Evolutionary conservation across 2,797 vertebrate species (phyloP), one percentile per base, ranked within the genome.

Genomic region (Mormyrus proboscirostris): DNA sequence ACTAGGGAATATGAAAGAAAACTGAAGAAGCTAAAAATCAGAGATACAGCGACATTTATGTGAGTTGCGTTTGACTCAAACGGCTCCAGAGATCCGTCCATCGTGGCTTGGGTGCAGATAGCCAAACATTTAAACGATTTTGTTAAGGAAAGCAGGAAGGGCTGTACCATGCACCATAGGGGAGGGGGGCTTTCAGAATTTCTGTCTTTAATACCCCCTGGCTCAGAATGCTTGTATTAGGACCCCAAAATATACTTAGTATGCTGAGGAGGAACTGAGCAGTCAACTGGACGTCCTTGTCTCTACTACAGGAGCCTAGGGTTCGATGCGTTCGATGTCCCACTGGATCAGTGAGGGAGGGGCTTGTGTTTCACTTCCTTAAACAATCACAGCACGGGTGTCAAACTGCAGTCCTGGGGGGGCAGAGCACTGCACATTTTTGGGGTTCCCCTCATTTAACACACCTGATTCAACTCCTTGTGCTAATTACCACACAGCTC

Each of bases 1-100:
- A n/a, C 22, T n/a, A 29, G 51, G 19, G 29, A 38, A 86, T 47
- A 50, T 57, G 65, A 86, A 41, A 69, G 22, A 90, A 79, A 53
- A 65, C 88, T 22, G 55, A 76, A 87, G 90, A 65, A 47, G 14
- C 8, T 19, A 38, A 69, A 79, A 88, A 55, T 79, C 9, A 82
- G 69, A 88, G n/a, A 53, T 41, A 50, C n/a, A 38, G 16, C 6
- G 29, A 53, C 16, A 69, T 44, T 73, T 4, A 14, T 57, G 55
- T 57, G 19, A 57, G 55, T 57, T 19, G n/a, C 19, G 19, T 59
- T 59, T 59, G 55, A 22, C 19, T 59, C 55, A 59, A 8, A 59
- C 6, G 6, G 55, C 19, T 59, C 55, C 19, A 1, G 65, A 14
- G 65, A 38, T 73, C 0, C 1, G 10, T 73, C 10, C 65, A 38